phyloP scores from a whole-genome alignment of 2,113 vertebrate genomes.

The Pterocles orientalis region DNA sequence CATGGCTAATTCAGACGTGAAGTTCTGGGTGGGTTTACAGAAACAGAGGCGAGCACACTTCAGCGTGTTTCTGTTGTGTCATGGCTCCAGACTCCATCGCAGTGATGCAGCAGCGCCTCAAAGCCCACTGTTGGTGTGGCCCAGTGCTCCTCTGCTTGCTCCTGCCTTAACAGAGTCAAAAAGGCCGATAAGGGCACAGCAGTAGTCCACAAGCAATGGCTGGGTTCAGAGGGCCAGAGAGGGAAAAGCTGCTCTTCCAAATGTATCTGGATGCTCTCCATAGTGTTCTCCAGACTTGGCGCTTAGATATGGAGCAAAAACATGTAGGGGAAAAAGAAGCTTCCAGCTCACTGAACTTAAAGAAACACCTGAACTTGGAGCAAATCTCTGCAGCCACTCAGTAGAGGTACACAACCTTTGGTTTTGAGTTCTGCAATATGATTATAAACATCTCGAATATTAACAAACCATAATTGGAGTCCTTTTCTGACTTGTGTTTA shows the following conservation, averaged over 20 bases:
- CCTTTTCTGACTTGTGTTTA: background rate
- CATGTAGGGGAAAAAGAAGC: background rate
- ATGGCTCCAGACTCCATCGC: background rate
- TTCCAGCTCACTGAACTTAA: background rate
- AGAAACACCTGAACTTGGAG: background rate
- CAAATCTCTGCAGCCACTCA: background rate
- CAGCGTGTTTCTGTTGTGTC: fast-evolving
- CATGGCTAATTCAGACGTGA: background rate
- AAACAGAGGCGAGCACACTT: background rate
- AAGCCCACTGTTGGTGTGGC: background rate
- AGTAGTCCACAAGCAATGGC: background rate
- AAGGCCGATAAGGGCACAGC: background rate
- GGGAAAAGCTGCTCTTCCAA: background rate
- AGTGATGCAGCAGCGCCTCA: background rate
- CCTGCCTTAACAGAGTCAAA: background rate
- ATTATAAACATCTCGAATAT: background rate
- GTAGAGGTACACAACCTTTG: background rate
- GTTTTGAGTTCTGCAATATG: background rate
- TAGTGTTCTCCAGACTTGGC: background rate
- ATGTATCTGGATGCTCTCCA: background rate
- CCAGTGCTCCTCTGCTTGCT: background rate
- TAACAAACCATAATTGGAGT: background rate
- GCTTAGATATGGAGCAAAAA: background rate
- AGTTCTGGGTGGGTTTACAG: background rate
- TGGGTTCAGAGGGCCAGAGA: background rate